Percentiles rank a stretch among this genome's conserved stretches.
Evolutionary conservation across 2,888 invertebrate species (phyloP).

Genomic region (Acanthococcus lagerstroemiae): DNA sequence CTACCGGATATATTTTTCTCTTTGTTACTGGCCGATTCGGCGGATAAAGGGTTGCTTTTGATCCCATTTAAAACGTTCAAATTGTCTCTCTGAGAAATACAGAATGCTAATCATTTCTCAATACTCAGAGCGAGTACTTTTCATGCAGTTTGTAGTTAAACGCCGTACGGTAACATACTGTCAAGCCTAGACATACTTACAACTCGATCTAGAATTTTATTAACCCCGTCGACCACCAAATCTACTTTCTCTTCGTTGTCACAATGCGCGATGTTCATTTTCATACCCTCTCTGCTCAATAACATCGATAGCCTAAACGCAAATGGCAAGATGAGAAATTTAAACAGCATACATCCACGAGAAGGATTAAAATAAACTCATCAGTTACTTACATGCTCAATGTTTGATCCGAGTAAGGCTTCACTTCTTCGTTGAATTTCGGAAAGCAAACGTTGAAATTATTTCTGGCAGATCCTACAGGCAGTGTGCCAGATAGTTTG

Average conservation of each 20-base stretch:
- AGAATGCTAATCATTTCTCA: too few species aligned
- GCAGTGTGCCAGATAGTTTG: slow-evolving; percentile 12
- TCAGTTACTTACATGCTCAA: slow-evolving; percentile 8
- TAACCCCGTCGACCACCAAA: slow-evolving; percentile 69
- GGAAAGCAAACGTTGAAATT: slow-evolving; percentile 20
- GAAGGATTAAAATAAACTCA: neutral
- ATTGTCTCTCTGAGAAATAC: neutral
- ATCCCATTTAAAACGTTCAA: slow-evolving; percentile 55
- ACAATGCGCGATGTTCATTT: slow-evolving; percentile 48
- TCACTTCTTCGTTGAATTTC: neutral
- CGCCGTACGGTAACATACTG: neutral
- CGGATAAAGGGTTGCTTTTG: slow-evolving; percentile 46
- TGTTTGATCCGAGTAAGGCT: slow-evolving; percentile 2
- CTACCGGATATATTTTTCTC: slow-evolving; percentile 46
- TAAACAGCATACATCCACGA: neutral
- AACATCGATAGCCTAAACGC: slow-evolving; percentile 47
- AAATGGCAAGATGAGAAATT: neutral
- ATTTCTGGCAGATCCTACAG: slow-evolving; percentile 10
- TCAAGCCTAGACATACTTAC: slow-evolving; percentile 44
- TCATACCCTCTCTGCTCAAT: slow-evolving; percentile 48
- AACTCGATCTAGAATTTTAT: slow-evolving; percentile 68
- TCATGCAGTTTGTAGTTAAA: neutral
- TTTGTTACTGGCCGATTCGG: slow-evolving; percentile 45
- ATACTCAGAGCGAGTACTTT: too few species aligned
- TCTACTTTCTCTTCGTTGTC: slow-evolving; percentile 61